Evolutionary conservation across 2,888 invertebrate species (phyloP), one percentile per base, ranked within the genome.

Genomic region (Blastobasis adustella): DNA sequence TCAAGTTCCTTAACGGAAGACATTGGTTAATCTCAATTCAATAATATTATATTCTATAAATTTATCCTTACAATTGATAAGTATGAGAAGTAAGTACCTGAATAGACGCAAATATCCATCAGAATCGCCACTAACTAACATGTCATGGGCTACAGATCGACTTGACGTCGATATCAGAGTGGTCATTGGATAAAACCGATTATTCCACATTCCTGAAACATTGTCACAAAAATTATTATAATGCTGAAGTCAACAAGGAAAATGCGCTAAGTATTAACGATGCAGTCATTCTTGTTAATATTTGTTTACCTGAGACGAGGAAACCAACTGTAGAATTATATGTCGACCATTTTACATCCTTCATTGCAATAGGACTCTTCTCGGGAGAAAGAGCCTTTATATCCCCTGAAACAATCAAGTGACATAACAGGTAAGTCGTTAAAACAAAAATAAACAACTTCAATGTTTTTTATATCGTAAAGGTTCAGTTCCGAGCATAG

Each of bases 341-440:
- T 1, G 95, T 94, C 58, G 94, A 91, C 96, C 96, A 97, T 79
- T 96, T 96, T 1, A 95, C 93, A 70, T 96, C 96, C 74, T 96
- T 95, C 95, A 96, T 96, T 4, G 95, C 95, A 56, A 95, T 91
- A 4, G 96, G 95, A 74, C 96, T 95, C 72, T 96, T 96, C 71
- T 96, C 96, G 6, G 95, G 94, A 1, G 95, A 94, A 49, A 96
- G 79, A 0, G 95, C 93, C 77, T 95, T 95, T n/a, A 96, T 93
- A 71, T 96, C 96, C 96, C 97, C 95, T 95, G 70, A 46, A 89
- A 87, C 53, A 2, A 48, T n/a, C n/a, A 49, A 38, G 9, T 37
- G 40, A 46, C 39, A 46, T 9, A 45, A 46, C 50, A 40, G 9
- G 1, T 40, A 40, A 6, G 23, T 23, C 3, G 2, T 1, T 23